These are phyloP conservation scores for Phrynosoma platyrhinos DNA, from an alignment of 2,113 vertebrate species.

Conservation along the genomic window DNA sequence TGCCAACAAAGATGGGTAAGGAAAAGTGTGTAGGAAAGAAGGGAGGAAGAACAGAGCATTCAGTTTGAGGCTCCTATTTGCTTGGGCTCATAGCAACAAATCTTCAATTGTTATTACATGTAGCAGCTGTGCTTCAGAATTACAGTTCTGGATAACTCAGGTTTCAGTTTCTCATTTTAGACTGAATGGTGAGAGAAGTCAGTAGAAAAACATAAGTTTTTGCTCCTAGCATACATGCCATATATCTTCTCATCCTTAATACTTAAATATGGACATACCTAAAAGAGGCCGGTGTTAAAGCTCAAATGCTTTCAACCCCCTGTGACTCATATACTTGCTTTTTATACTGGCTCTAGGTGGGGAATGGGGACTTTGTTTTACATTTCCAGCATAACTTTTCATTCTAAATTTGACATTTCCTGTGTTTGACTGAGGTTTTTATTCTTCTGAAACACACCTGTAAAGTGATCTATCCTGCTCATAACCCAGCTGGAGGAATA, in stretches of 20 bases:
- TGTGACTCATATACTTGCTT: constrained; percentile 71
- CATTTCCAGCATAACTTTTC: constrained; percentile 60
- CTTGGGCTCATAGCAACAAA: neutral
- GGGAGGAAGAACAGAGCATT: neutral
- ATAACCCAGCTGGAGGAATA: constrained; percentile 10
- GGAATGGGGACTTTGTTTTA: constrained; percentile 48
- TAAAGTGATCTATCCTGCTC: constrained; percentile 28
- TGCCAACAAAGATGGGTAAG: neutral
- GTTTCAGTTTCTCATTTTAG: neutral
- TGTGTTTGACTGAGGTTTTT: constrained; percentile 26
- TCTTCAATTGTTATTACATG: neutral
- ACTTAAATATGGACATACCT: neutral
- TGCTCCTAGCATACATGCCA: neutral
- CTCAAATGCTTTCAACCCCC: neutral
- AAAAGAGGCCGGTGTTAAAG: neutral
- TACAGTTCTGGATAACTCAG: neutral
- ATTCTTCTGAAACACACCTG: constrained; percentile 46
- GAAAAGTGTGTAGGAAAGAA: too few species aligned
- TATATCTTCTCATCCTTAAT: constrained; percentile 5
- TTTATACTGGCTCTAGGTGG: constrained; percentile 67
- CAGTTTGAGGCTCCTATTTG: neutral
- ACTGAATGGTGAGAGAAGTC: neutral
- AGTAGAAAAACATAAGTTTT: neutral
- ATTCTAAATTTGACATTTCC: constrained; percentile 49
- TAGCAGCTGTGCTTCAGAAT: neutral